Evolutionary conservation across 2,888 invertebrate species (phyloP).

Genomic region (Troides oblongomaculatus): DNA sequence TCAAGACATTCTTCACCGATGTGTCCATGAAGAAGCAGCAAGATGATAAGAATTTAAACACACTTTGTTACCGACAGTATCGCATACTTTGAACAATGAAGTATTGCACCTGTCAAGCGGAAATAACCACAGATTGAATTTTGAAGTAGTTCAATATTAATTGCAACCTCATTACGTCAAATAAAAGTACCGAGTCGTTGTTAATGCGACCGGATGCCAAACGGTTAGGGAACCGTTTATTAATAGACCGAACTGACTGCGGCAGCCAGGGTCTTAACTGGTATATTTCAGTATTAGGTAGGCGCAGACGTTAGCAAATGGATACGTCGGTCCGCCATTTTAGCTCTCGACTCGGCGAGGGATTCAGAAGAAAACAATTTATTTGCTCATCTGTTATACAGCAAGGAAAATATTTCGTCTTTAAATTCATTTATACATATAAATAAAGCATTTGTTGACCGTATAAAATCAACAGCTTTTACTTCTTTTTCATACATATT

Average conservation of each 20-base stretch:
- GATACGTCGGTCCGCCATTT: neutral
- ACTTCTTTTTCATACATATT: too few species aligned
- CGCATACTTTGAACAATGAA: conserved; percentile 6
- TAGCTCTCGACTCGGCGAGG: neutral
- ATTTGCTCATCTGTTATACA: neutral
- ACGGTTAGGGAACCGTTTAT: conserved; percentile 12
- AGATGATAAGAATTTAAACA: neutral
- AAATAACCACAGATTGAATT: conserved; percentile 23
- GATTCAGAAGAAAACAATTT: neutral
- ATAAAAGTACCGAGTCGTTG: conserved; percentile 25
- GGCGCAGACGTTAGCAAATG: neutral
- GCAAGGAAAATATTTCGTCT: neutral
- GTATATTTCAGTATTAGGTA: conserved; percentile 8
- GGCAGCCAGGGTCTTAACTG: conserved; percentile 10
- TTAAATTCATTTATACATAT: too few species aligned
- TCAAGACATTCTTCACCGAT: neutral
- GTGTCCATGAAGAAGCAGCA: neutral
- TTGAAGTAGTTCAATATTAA: conserved; percentile 22
- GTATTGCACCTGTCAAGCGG: conserved; percentile 16
- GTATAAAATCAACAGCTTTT: too few species aligned
- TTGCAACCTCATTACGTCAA: conserved; percentile 28
- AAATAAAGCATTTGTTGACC: too few species aligned
- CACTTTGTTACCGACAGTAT: neutral
- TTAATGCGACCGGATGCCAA: conserved; percentile 22
- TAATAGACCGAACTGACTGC: conserved; percentile 16